phyloP scores from a whole-genome alignment of 2,888 invertebrate genomes.

The Leucophora obtusa region DNA sequence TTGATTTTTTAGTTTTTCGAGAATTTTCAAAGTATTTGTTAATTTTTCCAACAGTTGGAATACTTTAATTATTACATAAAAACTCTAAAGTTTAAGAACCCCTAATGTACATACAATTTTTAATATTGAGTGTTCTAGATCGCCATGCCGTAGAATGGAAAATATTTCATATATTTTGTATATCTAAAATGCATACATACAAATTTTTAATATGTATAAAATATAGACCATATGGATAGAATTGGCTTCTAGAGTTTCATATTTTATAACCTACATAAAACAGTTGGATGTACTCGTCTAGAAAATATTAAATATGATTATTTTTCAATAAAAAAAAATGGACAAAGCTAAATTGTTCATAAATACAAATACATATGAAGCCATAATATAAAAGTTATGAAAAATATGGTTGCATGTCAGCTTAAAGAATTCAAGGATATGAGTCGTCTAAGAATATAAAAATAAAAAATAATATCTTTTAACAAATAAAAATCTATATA shows the following conservation, averaged over 20 bases:
- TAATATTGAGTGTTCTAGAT: background rate
- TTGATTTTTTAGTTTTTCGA: too few relatives aligned
- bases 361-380: conserved; percentile 5
- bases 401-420: conserved; percentile 59
- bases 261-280: conserved; percentile 68
- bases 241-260: conserved; percentile 63
- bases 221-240: conserved; percentile 1
- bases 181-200: conserved; percentile 10
- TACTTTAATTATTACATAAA: too few relatives aligned
- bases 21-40: too few relatives aligned
- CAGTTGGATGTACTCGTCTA: conserved; percentile 68
- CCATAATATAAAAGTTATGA: background rate
- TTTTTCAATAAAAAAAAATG: conserved; percentile 63
- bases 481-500: conserved; percentile 18
- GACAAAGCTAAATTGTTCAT: conserved; percentile 41
- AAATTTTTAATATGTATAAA: background rate
- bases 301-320: conserved; percentile 71
- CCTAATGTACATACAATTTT: background rate
- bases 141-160: conserved; percentile 34
- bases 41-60: too few relatives aligned
- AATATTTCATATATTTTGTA: conserved; percentile 42
- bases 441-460: conserved; percentile 33
- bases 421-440: conserved; percentile 59
- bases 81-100: background rate
- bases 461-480: conserved; percentile 20